Evolutionary conservation across 2,888 invertebrate genomes (phyloP).

Genomic region (Acanthosepion esculentum): DNA sequence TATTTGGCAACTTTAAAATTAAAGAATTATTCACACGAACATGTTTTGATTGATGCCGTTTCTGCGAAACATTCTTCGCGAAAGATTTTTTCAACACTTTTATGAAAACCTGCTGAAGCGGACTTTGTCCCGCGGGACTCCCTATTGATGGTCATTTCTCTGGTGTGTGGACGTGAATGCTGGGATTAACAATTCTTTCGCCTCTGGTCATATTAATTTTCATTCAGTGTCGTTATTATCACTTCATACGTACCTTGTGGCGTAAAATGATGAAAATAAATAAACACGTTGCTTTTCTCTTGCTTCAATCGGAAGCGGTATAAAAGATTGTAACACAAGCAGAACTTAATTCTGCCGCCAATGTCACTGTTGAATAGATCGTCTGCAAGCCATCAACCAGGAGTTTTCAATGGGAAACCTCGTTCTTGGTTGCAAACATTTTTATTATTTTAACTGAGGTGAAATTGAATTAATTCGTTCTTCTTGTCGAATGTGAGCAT

Average conservation of each 20-base stretch:
- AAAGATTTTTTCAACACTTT: slow-evolving; percentile 35
- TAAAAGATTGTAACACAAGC: not conserved
- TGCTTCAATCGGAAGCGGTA: not conserved
- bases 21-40: not conserved
- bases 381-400: not conserved
- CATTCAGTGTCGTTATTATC: not conserved
- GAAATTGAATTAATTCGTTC: not conserved
- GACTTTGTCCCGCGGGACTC: not conserved
- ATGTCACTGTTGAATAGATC: not conserved
- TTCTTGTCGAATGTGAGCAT: not conserved
- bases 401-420: not conserved
- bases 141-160: slow-evolving; percentile 40
- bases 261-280: not conserved
- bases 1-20: not conserved
- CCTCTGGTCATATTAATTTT: not conserved
- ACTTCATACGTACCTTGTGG: not conserved
- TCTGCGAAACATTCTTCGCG: not conserved
- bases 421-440: not conserved
- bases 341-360: not conserved
- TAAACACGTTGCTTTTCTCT: not conserved
- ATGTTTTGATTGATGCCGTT: not conserved
- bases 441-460: slow-evolving; percentile 6
- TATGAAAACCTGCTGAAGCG: not conserved
- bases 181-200: not conserved
- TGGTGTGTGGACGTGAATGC: not conserved